Base-by-base conservation (phyloP, 2,888 invertebrate genomes). In the Ichneumoninae sp. region DNA sequence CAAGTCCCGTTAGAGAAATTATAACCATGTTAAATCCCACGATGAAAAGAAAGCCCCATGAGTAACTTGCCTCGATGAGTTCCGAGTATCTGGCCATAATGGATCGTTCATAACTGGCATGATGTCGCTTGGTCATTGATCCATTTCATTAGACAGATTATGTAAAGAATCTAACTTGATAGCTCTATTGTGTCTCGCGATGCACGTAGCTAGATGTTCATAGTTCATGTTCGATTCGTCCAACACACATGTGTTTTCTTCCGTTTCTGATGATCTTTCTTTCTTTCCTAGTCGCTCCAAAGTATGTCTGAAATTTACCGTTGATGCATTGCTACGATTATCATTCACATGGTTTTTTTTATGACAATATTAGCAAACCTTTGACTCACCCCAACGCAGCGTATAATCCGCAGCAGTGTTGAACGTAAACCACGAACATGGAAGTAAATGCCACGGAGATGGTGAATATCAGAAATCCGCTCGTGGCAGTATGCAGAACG, bases 121-220 rank as follows among this genome's bases (percentile, higher is more conserved):
- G 40, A 40, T 40, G 40, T 40, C 2, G 8, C 33, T 1, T 71
- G 36, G 60, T 3, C 40, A 40, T 40, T 40, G 40, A 40, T 40
- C 40, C 40, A 8, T 52, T 71, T 2, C 19, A 40, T 40, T 40
- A 8, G 8, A 8, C 8, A 40, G 40, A 40, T 10, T 40, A 40
- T 40, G 1, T 40, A 8, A 40, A 65, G 19, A 60, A 16, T 52
- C 60, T 66, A 52, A 77, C 73, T 65, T 70, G 8, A 77, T 82
- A 19, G 69, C 81, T 26, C 44, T 57, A 19, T 75, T 75, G 63
- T 81, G 75, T 44, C 75, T 69, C 8, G 19, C 44, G n/a, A 81
- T 75, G 36, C 81, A 81, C 1, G 22, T 26, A 7, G 52, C 40
- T 5, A 81, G 16, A 4, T 52, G 30, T 13, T 69, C 50, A 50